A percentile compares a stretch with the other conserved stretches of the same genome.
phyloP scores from a whole-genome alignment of 2,797 vertebrate genomes.

The Enoplosus armatus region DNA sequence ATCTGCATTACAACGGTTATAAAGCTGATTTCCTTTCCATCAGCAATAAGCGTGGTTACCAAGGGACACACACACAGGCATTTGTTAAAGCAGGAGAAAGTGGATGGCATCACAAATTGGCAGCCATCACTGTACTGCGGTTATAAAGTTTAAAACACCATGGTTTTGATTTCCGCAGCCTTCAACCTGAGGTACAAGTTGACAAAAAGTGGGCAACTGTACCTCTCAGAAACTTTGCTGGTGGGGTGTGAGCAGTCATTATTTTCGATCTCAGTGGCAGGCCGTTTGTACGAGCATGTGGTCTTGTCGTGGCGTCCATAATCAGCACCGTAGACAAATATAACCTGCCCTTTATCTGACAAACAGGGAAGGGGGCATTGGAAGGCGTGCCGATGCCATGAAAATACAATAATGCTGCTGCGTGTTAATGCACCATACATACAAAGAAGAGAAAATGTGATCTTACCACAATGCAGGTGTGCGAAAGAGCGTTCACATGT shows the following conservation, averaged over 20 bases:
- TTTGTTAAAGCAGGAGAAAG: too few species aligned
- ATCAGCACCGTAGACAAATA: conserved; percentile 37
- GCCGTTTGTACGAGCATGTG: conserved; percentile 35
- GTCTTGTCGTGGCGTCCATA: conserved; percentile 47
- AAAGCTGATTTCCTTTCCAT: too few species aligned
- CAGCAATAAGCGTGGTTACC: too few species aligned
- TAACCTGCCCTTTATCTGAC: conserved; percentile 28
- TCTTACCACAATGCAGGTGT: conserved; percentile 55
- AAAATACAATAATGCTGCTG: not conserved
- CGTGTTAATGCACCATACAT: not conserved
- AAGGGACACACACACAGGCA: too few species aligned
- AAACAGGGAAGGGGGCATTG: not conserved
- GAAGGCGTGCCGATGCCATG: not conserved
- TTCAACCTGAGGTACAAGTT: not conserved
- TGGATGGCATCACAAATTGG: not conserved
- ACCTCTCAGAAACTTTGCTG: conserved; percentile 34
- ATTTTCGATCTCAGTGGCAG: not conserved
- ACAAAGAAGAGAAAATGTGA: not conserved
- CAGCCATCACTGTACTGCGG: not conserved
- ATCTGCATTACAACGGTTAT: too few species aligned
- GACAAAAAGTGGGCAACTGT: not conserved
- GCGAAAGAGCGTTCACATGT: conserved; percentile 51
- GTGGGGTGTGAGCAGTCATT: not conserved
- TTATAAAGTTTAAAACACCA: not conserved
- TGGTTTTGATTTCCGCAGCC: not conserved